phyloP scores from a whole-genome alignment of 2,888 invertebrate species.

The Scaptomyza polygonia region DNA sequence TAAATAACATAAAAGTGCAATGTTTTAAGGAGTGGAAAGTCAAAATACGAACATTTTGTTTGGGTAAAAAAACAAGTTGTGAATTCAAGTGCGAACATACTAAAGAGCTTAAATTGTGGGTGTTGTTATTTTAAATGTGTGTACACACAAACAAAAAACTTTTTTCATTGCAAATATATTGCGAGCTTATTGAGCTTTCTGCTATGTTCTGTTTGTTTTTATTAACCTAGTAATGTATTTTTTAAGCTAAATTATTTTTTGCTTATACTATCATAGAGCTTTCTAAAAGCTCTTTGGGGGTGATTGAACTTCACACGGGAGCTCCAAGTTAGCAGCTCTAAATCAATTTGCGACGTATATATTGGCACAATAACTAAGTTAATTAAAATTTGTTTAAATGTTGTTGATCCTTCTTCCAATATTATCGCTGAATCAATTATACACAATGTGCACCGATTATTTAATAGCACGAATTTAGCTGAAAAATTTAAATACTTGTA shows the following conservation, averaged over 20 bases:
- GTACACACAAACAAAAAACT: too few species aligned
- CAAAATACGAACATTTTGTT: neutral
- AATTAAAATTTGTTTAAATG: neutral
- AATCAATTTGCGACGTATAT: neutral
- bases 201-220: neutral
- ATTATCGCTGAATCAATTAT: too few species aligned
- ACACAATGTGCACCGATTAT: too few species aligned
- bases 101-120: neutral
- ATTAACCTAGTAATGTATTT: neutral
- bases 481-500: too few species aligned
- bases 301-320: neutral
- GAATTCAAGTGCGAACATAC: neutral
- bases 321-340: neutral
- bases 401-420: too few species aligned
- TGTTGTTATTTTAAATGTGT: neutral
- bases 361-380: neutral
- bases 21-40: neutral
- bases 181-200: neutral
- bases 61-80: neutral
- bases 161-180: neutral
- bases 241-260: neutral
- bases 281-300: neutral
- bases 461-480: too few species aligned
- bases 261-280: neutral
- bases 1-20: too few species aligned